Base-by-base conservation (phyloP, 1,140 invertebrate species). In the Solenopsis fugax region DNA sequence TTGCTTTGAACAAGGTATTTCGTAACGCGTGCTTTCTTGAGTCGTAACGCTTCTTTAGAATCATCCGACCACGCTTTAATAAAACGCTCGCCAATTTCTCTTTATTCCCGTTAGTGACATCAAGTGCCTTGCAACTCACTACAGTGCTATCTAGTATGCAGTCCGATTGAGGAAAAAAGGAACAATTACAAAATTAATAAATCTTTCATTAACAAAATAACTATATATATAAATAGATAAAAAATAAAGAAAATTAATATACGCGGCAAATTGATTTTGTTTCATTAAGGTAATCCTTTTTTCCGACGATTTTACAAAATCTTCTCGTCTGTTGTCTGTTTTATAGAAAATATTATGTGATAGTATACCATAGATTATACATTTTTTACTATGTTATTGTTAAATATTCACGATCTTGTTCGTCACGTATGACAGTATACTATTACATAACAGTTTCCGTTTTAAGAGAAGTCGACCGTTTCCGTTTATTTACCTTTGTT, bases 401-500 rank as follows among this genome's bases (percentile, higher is more conserved):
- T 72, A 48, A 48, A 72, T 9, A 24, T 58, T 45, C 10, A 69
- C 13, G 12, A 34, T 34, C n/a, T 37, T 67, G 18, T 37, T 21
- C 50, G 18, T 80, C 45, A n/a, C 34, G n/a, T 67, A 24, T 67
- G 9, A 29, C 21, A 72, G 60, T 82, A 58, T 82, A 82, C 52
- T 82, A 50, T 45, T 52, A 60, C 67, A 60, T 73, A 82, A 82
- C 34, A 45, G 34, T 72, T 71, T 52, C 37, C 24, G 37, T 13
- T 58, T 62, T 24, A 84, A 84, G 18, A 48, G 2, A 75, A 58
- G 7, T 48, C 21, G 10, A 48, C 13, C 7, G 56, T 58, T 60
- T 54, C 9, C 48, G 37, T 50, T 62, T 24, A 62, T 95, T 96
- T 95, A 97, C 97, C 96, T 96, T 97, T 98, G 80, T 93, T 95